Evolutionary conservation across 2,888 invertebrate species (phyloP), one percentile per base, ranked within the genome.

Genomic region (Aromia moschata): DNA sequence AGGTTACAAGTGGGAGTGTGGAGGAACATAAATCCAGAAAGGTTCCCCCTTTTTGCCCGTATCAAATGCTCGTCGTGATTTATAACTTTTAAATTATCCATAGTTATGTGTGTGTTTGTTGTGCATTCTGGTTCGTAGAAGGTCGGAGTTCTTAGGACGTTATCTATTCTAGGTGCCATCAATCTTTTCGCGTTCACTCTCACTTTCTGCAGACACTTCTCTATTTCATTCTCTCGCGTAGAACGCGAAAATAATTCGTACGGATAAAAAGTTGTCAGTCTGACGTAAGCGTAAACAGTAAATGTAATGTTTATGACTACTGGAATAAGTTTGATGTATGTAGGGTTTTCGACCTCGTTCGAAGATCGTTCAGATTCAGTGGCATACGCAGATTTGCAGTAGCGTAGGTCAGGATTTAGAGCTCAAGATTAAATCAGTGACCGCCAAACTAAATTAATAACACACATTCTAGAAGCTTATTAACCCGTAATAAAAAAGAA

Each of bases 51-150:
- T 60, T 61, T 59, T 61, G 51, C 56, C 44, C 37, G 41, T 58
- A 56, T 58, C 54, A 58, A 51, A 60, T 41, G 41, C 52, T 43
- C 36, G 41, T 49, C 20, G 47, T 61, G 64, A 64, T 59, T 59
- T 61, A 64, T 64, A 53, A 56, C 59, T 59, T 59, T 38, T 60
- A 62, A 61, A 65, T 58, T 59, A 54, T 60, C 55, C 41, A 51
- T 51, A 46, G 43, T 47, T 33, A 31, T 38, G 31, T 49, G 37
- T 36, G 36, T 40, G 10, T 37, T 37, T 33, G 33, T 33, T 33
- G 11, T n/a, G 33, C 33, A 33, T 33, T 25, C 25, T 7, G 2
- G 41, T 15, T 14, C 41, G n/a, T 31, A n/a, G 43, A 44, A 58
- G 40, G 56, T 56, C 31, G 38, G 10, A 40, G 44, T 45, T 15